These are phyloP conservation scores for Malacoctenus gilli DNA, from an alignment of 2,797 vertebrate genomes.

Conservation along the genomic window DNA sequence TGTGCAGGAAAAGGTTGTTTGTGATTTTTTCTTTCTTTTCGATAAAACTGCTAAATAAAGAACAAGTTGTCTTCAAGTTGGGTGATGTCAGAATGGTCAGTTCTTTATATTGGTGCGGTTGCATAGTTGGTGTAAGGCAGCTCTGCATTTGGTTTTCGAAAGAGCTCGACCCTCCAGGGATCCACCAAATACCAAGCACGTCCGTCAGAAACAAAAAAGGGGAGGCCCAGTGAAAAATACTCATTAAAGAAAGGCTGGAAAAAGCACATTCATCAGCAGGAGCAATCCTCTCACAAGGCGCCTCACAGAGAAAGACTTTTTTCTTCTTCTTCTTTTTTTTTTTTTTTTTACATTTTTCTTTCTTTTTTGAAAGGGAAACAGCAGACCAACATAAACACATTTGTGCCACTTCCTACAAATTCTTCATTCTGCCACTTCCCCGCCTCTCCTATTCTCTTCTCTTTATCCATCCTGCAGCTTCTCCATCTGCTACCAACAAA, in stretches of 20 bases:
- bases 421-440: constrained; percentile 44
- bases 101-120: constrained; percentile 33
- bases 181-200: constrained; percentile 37
- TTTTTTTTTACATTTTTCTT: constrained; percentile 28
- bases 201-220: constrained; percentile 38
- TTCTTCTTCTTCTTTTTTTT: constrained; percentile 29
- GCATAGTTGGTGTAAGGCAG: constrained; percentile 17
- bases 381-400: constrained; percentile 24
- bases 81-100: constrained; percentile 26
- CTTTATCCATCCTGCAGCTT: constrained; percentile 43
- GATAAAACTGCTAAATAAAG: constrained; percentile 41
- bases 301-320: constrained; percentile 18
- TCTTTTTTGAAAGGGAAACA: no score
- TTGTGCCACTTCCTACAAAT: background rate
- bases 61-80: constrained; percentile 22
- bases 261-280: constrained; percentile 30
- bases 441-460: constrained; percentile 25
- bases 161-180: constrained; percentile 37
- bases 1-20: constrained; percentile 19
- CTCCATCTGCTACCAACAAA: constrained; percentile 42
- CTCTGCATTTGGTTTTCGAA: constrained; percentile 46
- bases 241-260: constrained; percentile 38
- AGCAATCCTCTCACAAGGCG: constrained; percentile 8
- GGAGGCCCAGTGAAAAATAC: constrained; percentile 31
- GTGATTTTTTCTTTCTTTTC: constrained; percentile 15